Evolutionary conservation across 2,888 invertebrate genomes (phyloP).

Genomic region (Leuctra nigra): DNA sequence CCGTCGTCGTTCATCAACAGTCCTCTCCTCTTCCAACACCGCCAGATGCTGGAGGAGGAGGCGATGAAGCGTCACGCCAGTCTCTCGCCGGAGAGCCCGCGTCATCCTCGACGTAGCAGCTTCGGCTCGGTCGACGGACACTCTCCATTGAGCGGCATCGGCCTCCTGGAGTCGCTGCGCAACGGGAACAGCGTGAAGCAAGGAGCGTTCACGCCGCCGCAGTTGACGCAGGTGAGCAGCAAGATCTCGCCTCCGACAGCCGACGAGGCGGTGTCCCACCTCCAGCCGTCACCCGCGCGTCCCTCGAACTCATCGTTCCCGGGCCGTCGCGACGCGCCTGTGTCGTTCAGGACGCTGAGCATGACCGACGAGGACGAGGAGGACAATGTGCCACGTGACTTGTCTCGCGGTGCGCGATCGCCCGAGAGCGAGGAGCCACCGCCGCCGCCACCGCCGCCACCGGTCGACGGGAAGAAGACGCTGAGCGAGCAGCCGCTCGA

Average conservation of each 20-base stretch:
- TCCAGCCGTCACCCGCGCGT: slow-evolving; percentile 59
- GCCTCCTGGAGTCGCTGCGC: slow-evolving; percentile 1
- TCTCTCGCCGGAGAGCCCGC: slow-evolving; percentile 44
- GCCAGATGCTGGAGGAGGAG: slow-evolving; percentile 40
- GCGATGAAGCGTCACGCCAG: slow-evolving; percentile 48
- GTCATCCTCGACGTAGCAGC: slow-evolving; percentile 6
- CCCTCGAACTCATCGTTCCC: slow-evolving; percentile 41
- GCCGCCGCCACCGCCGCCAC: slow-evolving; percentile 32
- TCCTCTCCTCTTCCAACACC: slow-evolving; percentile 50
- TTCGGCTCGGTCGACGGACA: slow-evolving; percentile 8
- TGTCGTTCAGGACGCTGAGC: slow-evolving; percentile 10
- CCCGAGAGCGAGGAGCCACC: slow-evolving; percentile 38
- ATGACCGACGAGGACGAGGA: slow-evolving; percentile 24
- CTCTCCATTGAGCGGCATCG: neutral
- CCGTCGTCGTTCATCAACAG: slow-evolving; percentile 51
- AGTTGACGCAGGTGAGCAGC: slow-evolving; percentile 28
- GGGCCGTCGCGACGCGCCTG: slow-evolving; percentile 33
- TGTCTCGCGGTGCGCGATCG: slow-evolving; percentile 39
- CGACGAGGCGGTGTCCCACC: slow-evolving; percentile 57
- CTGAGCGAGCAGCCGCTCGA: slow-evolving; percentile 65
- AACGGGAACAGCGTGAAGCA: slow-evolving; percentile 10
- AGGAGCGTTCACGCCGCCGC: slow-evolving; percentile 17
- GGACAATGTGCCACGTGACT: slow-evolving; percentile 36
- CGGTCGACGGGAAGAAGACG: slow-evolving; percentile 40
- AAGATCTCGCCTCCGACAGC: slow-evolving; percentile 61